Base-by-base conservation (phyloP, 2,113 vertebrate species). In the Bufo gargarizans region DNA sequence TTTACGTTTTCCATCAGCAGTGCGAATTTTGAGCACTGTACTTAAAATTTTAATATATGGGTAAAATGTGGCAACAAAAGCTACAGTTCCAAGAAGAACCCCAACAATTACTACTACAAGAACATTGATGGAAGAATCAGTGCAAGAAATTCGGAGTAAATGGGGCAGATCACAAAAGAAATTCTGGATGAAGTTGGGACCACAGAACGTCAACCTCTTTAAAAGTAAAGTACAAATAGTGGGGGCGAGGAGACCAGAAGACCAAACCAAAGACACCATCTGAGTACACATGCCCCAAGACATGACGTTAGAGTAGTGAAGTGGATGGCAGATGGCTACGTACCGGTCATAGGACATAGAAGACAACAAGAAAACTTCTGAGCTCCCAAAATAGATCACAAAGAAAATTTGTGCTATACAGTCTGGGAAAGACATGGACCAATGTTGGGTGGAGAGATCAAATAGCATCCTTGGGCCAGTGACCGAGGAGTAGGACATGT, bases 141-240 rank as follows among this genome's bases (percentile, higher is more conserved):
- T 77, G 78, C 89, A 92, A 8, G 91, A 85, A 69, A 91, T 88
- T 77, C 86, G 89, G 17, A 92, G 33, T 71, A 92, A 49, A 0
- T 85, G 86, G 74, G 90, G 86, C 74, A 92, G 85, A n/a, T 92
- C 89, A 82, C 92, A 92, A 19, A 91, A 87, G 81, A 91, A 91
- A 14, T 90, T 86, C n/a, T 90, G 82, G 14, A 90, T 61, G 4
- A 84, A 0, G 8, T 6, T 17, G 5, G 77, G 43, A 2, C 89
- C 91, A 14, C 63, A 67, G 63, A 67, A 67, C 3, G 63, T 67
- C n/a, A 67, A 67, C 9, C 63, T n/a, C 22, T 6, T 67, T 22
- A 67, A 67, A 67, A 6, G 10, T 67, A 67, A 22, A 7, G n/a
- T 67, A 22, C 14, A 67, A 22, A 67, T 67, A 16, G 9, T 67